These are phyloP conservation scores for Netelia fuscicornis DNA, from an alignment of 2,888 invertebrate genomes.

Conservation along the genomic window DNA sequence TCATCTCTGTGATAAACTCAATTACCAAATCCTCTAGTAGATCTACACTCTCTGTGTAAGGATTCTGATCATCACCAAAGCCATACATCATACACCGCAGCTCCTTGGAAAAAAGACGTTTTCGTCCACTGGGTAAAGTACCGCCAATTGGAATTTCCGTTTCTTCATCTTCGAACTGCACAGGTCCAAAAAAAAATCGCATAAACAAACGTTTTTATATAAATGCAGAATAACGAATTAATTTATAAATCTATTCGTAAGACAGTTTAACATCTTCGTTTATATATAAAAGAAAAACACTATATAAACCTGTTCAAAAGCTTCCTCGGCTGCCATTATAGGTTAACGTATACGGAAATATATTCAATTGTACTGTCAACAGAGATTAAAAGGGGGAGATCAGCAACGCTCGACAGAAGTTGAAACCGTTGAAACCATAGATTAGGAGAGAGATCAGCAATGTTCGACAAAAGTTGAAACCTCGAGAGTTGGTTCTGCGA, in stretches of 20 bases:
- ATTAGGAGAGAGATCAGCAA: too few species aligned
- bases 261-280: neutral
- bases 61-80: conserved; percentile 99
- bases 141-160: conserved; percentile 90
- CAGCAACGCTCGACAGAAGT: too few species aligned
- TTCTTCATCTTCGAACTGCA: conserved; percentile 88
- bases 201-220: neutral
- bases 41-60: conserved; percentile 99
- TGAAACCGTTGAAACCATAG: too few species aligned
- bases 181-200: neutral
- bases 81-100: conserved; percentile 99
- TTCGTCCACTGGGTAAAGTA: conserved; percentile 89
- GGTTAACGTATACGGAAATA: too few species aligned
- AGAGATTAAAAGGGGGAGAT: too few species aligned
- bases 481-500: too few species aligned
- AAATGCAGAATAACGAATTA: too few species aligned
- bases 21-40: conserved; percentile 98
- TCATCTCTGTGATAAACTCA: conserved; percentile 98
- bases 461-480: too few species aligned
- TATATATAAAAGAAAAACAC: neutral
- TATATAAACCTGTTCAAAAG: conserved; percentile 77
- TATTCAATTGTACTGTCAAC: too few species aligned
- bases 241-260: too few species aligned
- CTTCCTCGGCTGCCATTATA: conserved; percentile 77
- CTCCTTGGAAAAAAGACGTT: conserved; percentile 96